Evolutionary conservation across 1,140 invertebrate genomes (phyloP), one percentile per base, ranked within the genome.

Genomic region (Lucilia sericata): DNA sequence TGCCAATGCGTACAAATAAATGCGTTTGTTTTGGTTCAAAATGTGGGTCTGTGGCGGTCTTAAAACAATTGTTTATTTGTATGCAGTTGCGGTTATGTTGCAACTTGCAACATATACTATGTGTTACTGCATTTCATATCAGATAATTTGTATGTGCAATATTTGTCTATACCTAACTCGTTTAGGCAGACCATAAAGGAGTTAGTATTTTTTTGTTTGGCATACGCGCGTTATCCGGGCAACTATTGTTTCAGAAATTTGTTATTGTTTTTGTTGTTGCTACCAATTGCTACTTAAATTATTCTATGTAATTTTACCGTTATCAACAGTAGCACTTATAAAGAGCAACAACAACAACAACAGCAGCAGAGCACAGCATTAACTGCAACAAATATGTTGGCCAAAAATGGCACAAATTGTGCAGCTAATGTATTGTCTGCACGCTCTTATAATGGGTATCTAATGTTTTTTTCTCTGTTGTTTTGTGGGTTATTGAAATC

Each of bases 371-470:
- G 55, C 13, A 60, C n/a, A 60, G 55, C 55, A 17, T 7, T 12
- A 42, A 10, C 42, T 8, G 3, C 25, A 3, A 42, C 42, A 42
- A 42, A 42, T 42, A 42, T 25, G 10, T 34, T 8, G 17, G 74
- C 74, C 74, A 76, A 76, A 76, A 76, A 76, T 42, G 74, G 74
- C 74, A 76, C 74, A 76, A 76, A 76, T 76, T 76, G 74, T 76
- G 74, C 36, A 5, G 34, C 74, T 76, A 76, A 76, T 76, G 36
- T 76, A 34, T 42, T 76, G 14, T 42, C 13, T 55, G 51, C 42
- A 42, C 42, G 42, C 42, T 42, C 42, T 8, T 10, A 42, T 42
- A 42, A 42, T 42, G 42, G 42, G 42, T 7, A 7, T 42, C 42
- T 10, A 42, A 42, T 42, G 42, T 42, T 42, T 42, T n/a, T 10